Evolutionary conservation across 2,113 vertebrate species (phyloP).

Genomic region (Zosterops hypoxanthus): DNA sequence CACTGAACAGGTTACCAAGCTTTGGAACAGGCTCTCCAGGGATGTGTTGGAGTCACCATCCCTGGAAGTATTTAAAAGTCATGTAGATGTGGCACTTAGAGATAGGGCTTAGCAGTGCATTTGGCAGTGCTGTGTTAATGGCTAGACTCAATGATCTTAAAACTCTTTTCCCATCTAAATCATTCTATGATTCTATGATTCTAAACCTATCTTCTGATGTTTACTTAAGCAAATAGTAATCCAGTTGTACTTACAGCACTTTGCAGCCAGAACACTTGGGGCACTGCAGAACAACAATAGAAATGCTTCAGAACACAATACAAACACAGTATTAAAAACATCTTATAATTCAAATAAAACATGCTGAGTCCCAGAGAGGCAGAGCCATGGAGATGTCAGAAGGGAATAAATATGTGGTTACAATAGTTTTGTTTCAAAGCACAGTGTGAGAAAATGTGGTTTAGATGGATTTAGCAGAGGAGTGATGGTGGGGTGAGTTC

Average conservation of each 20-base stretch:
- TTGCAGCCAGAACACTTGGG: conserved; percentile 49
- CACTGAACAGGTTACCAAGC: neutral
- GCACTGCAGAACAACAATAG: conserved; percentile 52
- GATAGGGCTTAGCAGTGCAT: neutral
- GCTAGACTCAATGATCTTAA: neutral
- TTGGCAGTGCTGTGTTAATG: neutral
- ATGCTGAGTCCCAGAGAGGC: neutral
- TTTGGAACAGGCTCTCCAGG: neutral
- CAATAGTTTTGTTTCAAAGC: conserved; percentile 1
- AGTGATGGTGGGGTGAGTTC: neutral
- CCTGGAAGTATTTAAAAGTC: neutral
- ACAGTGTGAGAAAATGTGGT: neutral
- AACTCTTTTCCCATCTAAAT: neutral
- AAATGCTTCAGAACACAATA: neutral
- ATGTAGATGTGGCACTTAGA: neutral
- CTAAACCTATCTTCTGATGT: neutral
- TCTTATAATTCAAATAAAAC: conserved; percentile 2
- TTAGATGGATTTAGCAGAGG: neutral
- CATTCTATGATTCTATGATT: neutral
- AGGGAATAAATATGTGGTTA: neutral
- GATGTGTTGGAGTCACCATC: neutral
- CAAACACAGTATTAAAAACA: neutral
- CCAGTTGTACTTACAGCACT: neutral
- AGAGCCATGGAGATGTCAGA: neutral
- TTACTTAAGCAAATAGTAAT: conserved; percentile 7